Base-by-base conservation (phyloP, 2,113 vertebrate species). In the Desmodus rotundus region DNA sequence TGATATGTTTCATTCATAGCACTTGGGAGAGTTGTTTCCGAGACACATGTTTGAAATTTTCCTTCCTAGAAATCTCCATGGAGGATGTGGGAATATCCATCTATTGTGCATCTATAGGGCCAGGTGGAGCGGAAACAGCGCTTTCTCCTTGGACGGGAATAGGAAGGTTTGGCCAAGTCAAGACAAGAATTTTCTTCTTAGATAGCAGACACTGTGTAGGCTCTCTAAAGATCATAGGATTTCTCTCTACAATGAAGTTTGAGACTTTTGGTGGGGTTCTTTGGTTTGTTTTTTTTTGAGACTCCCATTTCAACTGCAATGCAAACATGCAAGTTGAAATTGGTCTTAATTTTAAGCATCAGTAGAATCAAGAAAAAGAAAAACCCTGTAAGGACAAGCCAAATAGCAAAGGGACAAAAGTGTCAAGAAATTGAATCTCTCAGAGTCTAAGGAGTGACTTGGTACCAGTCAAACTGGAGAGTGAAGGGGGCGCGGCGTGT, bases 321-420 rank as follows among this genome's bases (percentile, higher is more conserved):
- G n/a, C n/a, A 83, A 89, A 92, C 1, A 45, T 28, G 54, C 82
- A 73, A 38, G 24, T 8, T 12, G 31, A 96, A 65, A 70, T 68
- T 11, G 77, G 33, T 85, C 56, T 96, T 58, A 76, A 67, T 96
- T 90, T 94, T 36, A 54, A 81, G 88, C 63, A 80, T 54, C 70
- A 47, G 24, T 33, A 80, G 85, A 58, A 91, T 10, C 47, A 78
- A 88, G 19, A 56, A 13, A 78, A 76, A 81, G 28, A 76, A 84
- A 36, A 56, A 17, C 2, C 12, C 20, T 7, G 4, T 9, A 43
- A 85, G 73, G 54, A 93, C 33, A 77, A 16, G 28, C 31, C 73
- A 82, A 91, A 83, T 63, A 22, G 70, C 43, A 87, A 87, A 88
- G 80, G 52, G 24, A 85, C 50, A 73, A 52, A 84, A 68, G 1